phyloP scores from a whole-genome alignment of 1,140 invertebrate species.

The Eubasilissa regina region DNA sequence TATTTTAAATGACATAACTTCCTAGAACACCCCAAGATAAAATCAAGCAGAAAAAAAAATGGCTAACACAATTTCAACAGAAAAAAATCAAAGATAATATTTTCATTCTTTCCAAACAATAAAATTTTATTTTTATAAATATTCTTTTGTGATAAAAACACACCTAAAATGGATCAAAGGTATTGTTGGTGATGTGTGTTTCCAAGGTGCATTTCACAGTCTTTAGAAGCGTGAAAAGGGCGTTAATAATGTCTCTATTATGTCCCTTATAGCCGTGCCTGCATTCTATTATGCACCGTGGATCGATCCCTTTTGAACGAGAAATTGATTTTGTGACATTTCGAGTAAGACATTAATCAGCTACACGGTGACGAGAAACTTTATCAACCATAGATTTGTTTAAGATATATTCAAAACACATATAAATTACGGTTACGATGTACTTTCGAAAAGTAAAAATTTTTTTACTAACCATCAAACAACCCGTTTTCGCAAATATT shows the following conservation, averaged over 20 bases:
- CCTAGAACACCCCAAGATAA: background rate
- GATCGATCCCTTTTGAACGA: slow-evolving; percentile 50
- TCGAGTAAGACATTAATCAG: slow-evolving; percentile 53
- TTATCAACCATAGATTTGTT: background rate
- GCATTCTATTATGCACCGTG: slow-evolving; percentile 48
- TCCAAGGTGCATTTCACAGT: slow-evolving; percentile 52
- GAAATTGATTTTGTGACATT: slow-evolving; percentile 58
- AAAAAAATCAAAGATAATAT: slow-evolving; percentile 9
- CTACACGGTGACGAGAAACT: slow-evolving; percentile 32
- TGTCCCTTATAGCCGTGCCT: slow-evolving; percentile 56
- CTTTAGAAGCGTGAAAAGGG: slow-evolving; percentile 54
- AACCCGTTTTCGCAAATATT: too few relatives aligned
- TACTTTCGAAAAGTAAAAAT: too few relatives aligned
- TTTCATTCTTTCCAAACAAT: slow-evolving; percentile 30
- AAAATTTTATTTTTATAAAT: slow-evolving; percentile 31
- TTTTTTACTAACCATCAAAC: too few relatives aligned
- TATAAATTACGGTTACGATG: too few relatives aligned
- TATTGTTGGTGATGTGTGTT: slow-evolving; percentile 51
- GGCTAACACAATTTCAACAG: background rate
- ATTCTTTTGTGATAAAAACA: background rate
- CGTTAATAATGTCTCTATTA: slow-evolving; percentile 60
- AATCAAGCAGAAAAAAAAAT: slow-evolving; percentile 21
- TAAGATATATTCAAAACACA: too few relatives aligned
- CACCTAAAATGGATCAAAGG: slow-evolving; percentile 8
- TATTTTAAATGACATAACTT: slow-evolving; percentile 8